phyloP scores from a whole-genome alignment of 2,888 invertebrate species.

The Melolontha melolontha region DNA sequence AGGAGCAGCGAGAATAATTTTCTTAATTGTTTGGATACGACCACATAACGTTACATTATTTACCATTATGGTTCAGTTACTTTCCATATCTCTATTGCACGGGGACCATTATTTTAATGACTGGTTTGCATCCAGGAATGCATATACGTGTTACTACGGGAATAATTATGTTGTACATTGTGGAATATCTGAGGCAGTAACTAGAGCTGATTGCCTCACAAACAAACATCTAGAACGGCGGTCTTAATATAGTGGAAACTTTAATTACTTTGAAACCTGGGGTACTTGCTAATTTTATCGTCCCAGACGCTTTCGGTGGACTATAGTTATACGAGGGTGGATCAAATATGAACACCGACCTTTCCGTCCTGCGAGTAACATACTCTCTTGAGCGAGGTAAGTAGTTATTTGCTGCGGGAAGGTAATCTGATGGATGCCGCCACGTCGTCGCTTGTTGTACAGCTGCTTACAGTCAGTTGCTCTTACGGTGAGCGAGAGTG shows the following conservation, averaged over 20 bases:
- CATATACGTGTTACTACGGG: constrained; percentile 25
- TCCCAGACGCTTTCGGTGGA: too few species aligned
- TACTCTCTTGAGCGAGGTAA: too few species aligned
- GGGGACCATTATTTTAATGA: constrained; percentile 29
- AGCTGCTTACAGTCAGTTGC: too few species aligned
- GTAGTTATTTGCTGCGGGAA: too few species aligned
- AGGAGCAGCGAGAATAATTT: constrained; percentile 5
- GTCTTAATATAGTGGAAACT: constrained; percentile 11
- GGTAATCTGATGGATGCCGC: too few species aligned
- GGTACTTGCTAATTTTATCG: background rate
- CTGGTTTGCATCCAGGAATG: constrained; percentile 13
- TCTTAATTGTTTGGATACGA: constrained; percentile 10
- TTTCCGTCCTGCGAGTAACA: too few species aligned
- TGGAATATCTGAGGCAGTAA: constrained; percentile 22
- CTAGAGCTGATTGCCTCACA: constrained; percentile 21
- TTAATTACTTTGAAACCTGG: constrained; percentile 15
- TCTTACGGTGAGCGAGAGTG: too few species aligned
- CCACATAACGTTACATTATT: constrained; percentile 21
- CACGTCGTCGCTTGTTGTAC: too few species aligned
- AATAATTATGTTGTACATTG: constrained; percentile 29
- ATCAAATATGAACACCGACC: too few species aligned
- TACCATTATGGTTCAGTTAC: constrained; percentile 11
- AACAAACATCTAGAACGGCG: constrained; percentile 22
- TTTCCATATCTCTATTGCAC: constrained; percentile 28
- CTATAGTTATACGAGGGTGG: too few species aligned